Base-by-base conservation (phyloP, 2,113 vertebrate species). In the Labeo catla region DNA sequence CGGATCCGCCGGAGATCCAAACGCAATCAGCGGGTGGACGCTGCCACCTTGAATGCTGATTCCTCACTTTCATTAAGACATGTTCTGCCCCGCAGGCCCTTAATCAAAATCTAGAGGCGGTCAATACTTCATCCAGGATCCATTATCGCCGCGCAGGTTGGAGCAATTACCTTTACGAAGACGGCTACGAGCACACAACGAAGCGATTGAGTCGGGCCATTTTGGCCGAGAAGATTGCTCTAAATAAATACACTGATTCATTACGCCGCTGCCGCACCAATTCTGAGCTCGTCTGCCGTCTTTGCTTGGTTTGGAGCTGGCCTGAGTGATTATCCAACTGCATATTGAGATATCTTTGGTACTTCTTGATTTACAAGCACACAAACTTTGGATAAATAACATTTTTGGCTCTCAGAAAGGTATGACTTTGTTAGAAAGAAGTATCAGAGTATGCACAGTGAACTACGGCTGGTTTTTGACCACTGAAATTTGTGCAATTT, bases 91-190 rank as follows among this genome's bases (percentile, higher is more conserved):
- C 92, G 90, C 88, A 94, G 93, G 93, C 92, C 92, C 92, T 95
- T 95, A 96, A 97, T 97, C 94, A 96, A 96, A 95, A 95, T 92
- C 91, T 93, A 91, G 94, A 92, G 89, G 88, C 77, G 91, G 92
- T 96, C 96, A 97, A 96, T 96, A 96, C 92, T 95, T 96, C 94
- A 95, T 96, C 94, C 93, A 95, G 94, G 95, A 93, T 93, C 88
- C 92, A 94, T 96, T 92, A 90, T 93, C 92, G 93, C 93, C 91
- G 93, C 93, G 93, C 95, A 93, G 95, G 95, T 95, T 91, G 86
- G 84, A 89, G 84, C 94, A 96, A 96, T 94, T 96, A 94, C 92
- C 94, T 94, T 92, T 90, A 81, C 92, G 91, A 91, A 92, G 93
- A 93, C 74, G 86, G 85, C 86, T 90, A 83, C 76, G 9, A 10